Conservation (phyloP, 2,113 vertebrate species). For the Telmatochromis bifrenatus region DNA sequence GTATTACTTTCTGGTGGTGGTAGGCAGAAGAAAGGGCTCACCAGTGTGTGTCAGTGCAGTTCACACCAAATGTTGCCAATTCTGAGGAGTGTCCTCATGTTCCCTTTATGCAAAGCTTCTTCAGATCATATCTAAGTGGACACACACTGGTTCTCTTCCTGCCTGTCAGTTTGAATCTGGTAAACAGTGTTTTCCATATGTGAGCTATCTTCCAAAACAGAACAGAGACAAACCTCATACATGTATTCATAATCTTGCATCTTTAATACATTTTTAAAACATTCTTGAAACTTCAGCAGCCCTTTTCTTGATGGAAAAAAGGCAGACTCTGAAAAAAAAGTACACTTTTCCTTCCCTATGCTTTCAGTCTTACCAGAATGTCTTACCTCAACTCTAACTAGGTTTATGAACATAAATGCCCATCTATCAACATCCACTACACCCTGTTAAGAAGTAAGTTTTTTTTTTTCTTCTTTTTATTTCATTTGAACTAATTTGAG, state of each 20-base stretch:
- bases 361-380: constrained; percentile 17
- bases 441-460: constrained; percentile 33
- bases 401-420: constrained; percentile 39
- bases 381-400: constrained; percentile 7
- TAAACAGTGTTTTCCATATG: constrained; percentile 14
- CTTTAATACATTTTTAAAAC: constrained; percentile 66
- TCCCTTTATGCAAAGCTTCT: not conserved
- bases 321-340: constrained; percentile 53
- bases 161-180: not conserved
- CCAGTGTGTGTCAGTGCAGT: constrained; percentile 32
- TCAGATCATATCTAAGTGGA: not conserved
- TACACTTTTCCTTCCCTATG: constrained; percentile 15
- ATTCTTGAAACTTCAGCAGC: constrained; percentile 70
- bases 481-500: constrained; percentile 15
- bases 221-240: constrained; percentile 58
- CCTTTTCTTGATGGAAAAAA: constrained; percentile 59
- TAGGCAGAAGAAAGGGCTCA: constrained; percentile 27
- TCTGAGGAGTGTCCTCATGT: not conserved
- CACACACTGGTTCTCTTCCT: constrained; percentile 38
- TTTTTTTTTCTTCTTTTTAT: constrained; percentile 7
- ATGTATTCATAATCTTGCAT: constrained; percentile 51
- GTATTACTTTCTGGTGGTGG: constrained; percentile 29
- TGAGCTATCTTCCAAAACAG: constrained; percentile 40
- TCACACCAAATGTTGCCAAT: not conserved
- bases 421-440: constrained; percentile 44